phyloP scores from a whole-genome alignment of 1,140 invertebrate genomes.

The Bombyx mandarina region DNA sequence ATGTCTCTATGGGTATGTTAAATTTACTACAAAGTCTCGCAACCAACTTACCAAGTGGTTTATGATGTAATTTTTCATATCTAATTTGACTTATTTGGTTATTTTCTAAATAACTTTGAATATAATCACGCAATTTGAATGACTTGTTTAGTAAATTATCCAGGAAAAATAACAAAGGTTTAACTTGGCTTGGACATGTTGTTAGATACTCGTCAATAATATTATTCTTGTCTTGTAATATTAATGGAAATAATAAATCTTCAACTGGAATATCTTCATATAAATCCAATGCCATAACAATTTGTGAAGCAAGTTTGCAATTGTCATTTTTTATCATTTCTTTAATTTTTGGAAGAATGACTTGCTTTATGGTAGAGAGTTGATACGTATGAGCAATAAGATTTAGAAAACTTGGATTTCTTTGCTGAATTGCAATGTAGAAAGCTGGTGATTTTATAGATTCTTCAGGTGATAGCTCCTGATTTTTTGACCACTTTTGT shows the following conservation, averaged over 20 bases:
- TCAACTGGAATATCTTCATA: constrained; percentile 76
- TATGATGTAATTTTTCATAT: constrained; percentile 71
- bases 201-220: constrained; percentile 78
- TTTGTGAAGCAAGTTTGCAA: constrained; percentile 74
- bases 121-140: constrained; percentile 39
- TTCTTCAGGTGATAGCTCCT: constrained; percentile 28
- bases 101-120: constrained; percentile 56
- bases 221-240: constrained; percentile 80
- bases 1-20: constrained; percentile 73
- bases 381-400: constrained; percentile 49
- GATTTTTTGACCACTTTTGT: constrained; percentile 38
- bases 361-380: constrained; percentile 40
- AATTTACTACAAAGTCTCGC: constrained; percentile 74
- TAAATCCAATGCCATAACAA: constrained; percentile 74
- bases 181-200: constrained; percentile 73
- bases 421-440: constrained; percentile 47
- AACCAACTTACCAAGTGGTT: constrained; percentile 75
- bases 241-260: constrained; percentile 78
- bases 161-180: constrained; percentile 73
- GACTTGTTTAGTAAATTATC: constrained; percentile 73
- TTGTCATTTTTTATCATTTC: constrained; percentile 56
- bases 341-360: constrained; percentile 45
- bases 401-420: constrained; percentile 48
- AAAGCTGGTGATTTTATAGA: constrained; percentile 51
- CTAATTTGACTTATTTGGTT: constrained; percentile 74